A percentile compares a stretch with the other conserved stretches of the same genome.
These are phyloP conservation scores for Aurelia sp. DNA, from an alignment of 30 jellyfish, hydroid and myxozoan genomes.

Conservation along the genomic window DNA sequence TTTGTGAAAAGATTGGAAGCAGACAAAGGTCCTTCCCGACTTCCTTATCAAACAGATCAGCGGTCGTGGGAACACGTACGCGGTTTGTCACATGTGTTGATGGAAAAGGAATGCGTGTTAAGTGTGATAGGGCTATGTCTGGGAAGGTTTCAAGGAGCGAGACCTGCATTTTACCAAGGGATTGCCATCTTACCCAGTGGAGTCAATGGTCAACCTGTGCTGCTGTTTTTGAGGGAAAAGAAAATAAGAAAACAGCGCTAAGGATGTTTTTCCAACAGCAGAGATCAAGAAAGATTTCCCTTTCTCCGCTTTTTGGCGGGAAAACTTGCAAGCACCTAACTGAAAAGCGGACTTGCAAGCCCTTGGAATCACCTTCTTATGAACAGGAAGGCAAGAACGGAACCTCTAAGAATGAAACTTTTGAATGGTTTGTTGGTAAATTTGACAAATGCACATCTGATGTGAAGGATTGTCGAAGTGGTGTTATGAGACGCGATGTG, in stretches of 20 bases:
- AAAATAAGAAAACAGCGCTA: background rate
- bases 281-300: slow-evolving; percentile 21
- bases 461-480: slow-evolving; percentile 55
- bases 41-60: background rate
- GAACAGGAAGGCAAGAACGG: background rate
- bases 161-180: slow-evolving; percentile 59
- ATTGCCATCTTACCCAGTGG: slow-evolving; percentile 59
- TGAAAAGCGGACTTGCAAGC: slow-evolving; percentile 44
- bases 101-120: slow-evolving; percentile 7
- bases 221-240: background rate
- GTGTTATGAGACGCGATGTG: slow-evolving; percentile 52
- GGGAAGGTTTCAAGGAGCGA: background rate
- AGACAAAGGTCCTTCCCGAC: background rate
- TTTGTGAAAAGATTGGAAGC: slow-evolving; percentile 10
- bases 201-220: slow-evolving; percentile 58
- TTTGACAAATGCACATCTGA: slow-evolving; percentile 38
- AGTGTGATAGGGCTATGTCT: slow-evolving; percentile 19
- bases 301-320: slow-evolving; percentile 24
- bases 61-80: slow-evolving; percentile 28
- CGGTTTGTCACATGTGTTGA: slow-evolving; percentile 28
- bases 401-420: background rate
- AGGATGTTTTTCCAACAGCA: slow-evolving; percentile 5
- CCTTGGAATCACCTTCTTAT: slow-evolving; percentile 2
- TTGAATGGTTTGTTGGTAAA: slow-evolving; percentile 56
- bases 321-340: slow-evolving; percentile 37